Percentiles rank a stretch among this genome's conserved stretches.
These are phyloP conservation scores for Drosophila sp. DNA, from an alignment of 1,140 invertebrate species.

Conservation along the genomic window DNA sequence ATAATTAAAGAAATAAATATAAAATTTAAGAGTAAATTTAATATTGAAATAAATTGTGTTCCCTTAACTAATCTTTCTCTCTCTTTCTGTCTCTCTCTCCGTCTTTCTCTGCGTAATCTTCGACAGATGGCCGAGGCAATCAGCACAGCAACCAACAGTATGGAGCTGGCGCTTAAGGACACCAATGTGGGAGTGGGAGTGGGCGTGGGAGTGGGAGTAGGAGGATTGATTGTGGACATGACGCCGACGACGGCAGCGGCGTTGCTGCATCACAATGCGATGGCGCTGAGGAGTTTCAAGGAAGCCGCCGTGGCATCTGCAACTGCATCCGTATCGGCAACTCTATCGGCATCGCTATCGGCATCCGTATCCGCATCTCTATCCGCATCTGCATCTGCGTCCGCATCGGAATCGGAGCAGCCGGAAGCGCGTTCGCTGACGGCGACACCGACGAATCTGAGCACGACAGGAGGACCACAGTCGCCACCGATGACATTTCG, in stretches of 20 bases:
- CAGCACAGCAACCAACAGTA: slow-evolving; percentile 66
- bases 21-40: no score
- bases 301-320: slow-evolving; percentile 50
- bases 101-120: slow-evolving; percentile 19
- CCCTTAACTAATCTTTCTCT: neutral
- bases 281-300: slow-evolving; percentile 68
- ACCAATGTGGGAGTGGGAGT: slow-evolving; percentile 19
- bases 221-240: slow-evolving; percentile 76
- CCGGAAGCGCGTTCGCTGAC: slow-evolving; percentile 57
- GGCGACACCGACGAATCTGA: slow-evolving; percentile 45
- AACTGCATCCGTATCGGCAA: slow-evolving; percentile 7
- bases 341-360: no score
- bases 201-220: neutral
- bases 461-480: slow-evolving; percentile 30
- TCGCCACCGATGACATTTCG: slow-evolving; percentile 85
- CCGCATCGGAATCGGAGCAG: slow-evolving; percentile 64
- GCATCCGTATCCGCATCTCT: slow-evolving; percentile 42
- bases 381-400: slow-evolving; percentile 12
- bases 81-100: neutral
- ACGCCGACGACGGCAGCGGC: slow-evolving; percentile 75
- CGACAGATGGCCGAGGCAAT: slow-evolving; percentile 80
- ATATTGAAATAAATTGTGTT: no score
- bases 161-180: slow-evolving; percentile 79
- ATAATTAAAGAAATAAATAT: no score
- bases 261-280: slow-evolving; percentile 73